Base-by-base conservation (phyloP, 2,113 vertebrate species). In the Myodes glareolus region DNA sequence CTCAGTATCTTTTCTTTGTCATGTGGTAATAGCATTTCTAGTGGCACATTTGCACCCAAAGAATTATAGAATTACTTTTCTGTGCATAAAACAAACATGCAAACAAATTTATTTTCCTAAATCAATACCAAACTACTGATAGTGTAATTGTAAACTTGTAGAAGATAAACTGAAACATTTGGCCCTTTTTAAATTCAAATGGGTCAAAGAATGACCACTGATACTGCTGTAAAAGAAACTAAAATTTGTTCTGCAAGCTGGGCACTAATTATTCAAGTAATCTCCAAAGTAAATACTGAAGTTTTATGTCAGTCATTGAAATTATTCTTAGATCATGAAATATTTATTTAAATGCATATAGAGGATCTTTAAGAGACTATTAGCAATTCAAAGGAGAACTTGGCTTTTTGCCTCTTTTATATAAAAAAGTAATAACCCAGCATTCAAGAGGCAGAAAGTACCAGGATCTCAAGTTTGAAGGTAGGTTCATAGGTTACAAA, bases 231-330 rank as follows among this genome's bases (percentile, higher is more conserved):
- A 65, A 94, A 80, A 47, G 93, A 92, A 87, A 91, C 80, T 76
- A 91, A 93, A 52, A 90, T 92, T 94, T 95, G 73, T 85, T 94
- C 85, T 94, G 16, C 80, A 94, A 93, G 61, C 87, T 91, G 39
- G 27, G 50, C 86, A 39, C n/a, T 94, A 89, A 96, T 92, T 80
- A 72, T 36, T 90, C 21, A 8, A 85, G 88, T 75, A 63, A 96
- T 52, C 50, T 92, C 86, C 95, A 91, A 97, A 97, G 65, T 67
- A 96, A 97, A 94, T 68, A 25, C 81, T 93, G 33, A 90, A 88
- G 90, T 85, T 90, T 31, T 70, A 52, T 90, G 65, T 95, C 80
- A 94, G 58, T 58, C n/a, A 94, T 61, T 86, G 45, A 93, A 90
- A 88, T 81, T 87, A 92, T 67, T 91, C 52, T 87, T 45, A 86